Percentiles rank a stretch among this genome's conserved stretches.
Conservation (phyloP, 2,113 vertebrate genomes). For the Euleptes europaea region DNA sequence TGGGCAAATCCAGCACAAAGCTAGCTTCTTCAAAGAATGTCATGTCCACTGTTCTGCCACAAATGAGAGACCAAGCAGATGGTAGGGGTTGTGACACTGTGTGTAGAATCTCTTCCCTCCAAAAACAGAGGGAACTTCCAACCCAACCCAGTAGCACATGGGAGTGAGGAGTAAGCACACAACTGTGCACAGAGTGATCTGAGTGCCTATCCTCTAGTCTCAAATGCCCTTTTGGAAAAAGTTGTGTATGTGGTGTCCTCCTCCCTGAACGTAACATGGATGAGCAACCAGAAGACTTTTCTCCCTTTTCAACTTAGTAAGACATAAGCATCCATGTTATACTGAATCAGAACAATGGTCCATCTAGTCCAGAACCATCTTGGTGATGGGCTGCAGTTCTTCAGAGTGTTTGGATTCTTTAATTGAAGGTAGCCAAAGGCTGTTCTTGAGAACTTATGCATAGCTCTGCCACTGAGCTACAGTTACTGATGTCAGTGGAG, state of each 20-base stretch:
- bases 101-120: not conserved
- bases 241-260: not conserved
- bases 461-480: not conserved
- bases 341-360: not conserved
- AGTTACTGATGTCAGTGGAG: not conserved
- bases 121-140: not conserved
- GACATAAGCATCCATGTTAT: not conserved
- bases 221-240: not conserved
- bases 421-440: too few species aligned
- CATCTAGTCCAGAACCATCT: not conserved
- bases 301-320: not conserved
- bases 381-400: not conserved
- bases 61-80: too few species aligned
- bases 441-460: not conserved
- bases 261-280: not conserved
- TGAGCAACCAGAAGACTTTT: not conserved
- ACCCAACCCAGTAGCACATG: not conserved
- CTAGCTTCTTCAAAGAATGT: too few species aligned
- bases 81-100: not conserved
- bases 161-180: not conserved
- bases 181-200: not conserved
- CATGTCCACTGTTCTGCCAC: too few species aligned
- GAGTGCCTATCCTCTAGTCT: not conserved
- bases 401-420: not conserved
- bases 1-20: too few species aligned